Evolutionary conservation across 2,797 vertebrate genomes (phyloP).

Genomic region (Pangasius mekongensis): DNA sequence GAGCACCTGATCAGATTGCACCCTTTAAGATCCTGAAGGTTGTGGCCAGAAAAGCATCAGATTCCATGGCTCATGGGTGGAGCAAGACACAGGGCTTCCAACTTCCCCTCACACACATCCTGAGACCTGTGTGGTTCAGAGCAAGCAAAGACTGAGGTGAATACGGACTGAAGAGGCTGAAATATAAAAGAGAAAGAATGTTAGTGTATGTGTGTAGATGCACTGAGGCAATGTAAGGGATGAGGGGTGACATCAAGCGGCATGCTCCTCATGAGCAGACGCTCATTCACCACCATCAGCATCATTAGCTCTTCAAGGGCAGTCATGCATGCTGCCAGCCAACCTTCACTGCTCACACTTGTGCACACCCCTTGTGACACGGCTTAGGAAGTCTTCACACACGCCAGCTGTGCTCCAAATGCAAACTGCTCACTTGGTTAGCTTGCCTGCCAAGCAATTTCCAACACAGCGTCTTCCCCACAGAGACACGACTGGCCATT

Average conservation of each 20-base stretch:
- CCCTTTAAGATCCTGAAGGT: neutral
- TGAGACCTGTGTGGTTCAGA: neutral
- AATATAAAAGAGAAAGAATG: constrained; percentile 15
- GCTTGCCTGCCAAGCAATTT: constrained; percentile 50
- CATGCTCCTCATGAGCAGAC: constrained; percentile 43
- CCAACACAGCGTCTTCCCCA: constrained; percentile 27
- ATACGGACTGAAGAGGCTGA: neutral
- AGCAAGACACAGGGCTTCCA: constrained; percentile 1
- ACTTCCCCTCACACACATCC: constrained; percentile 3
- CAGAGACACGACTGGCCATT: constrained; percentile 27
- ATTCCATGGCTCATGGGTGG: neutral
- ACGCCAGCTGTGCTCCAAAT: constrained; percentile 46
- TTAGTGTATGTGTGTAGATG: constrained; percentile 26
- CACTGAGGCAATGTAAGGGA: constrained; percentile 47
- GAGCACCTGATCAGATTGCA: neutral
- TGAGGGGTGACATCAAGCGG: constrained; percentile 43
- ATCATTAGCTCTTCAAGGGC: constrained; percentile 50
- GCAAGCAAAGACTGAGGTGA: constrained; percentile 21
- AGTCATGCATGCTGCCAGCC: constrained; percentile 38
- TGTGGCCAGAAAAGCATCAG: neutral
- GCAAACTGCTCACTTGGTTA: constrained; percentile 45
- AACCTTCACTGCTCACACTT: constrained; percentile 47
- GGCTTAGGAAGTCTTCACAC: constrained; percentile 30
- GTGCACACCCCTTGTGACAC: constrained; percentile 8
- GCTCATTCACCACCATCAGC: constrained; percentile 50